phyloP scores from a whole-genome alignment of 2,888 invertebrate genomes.

The Bellardia pandia region DNA sequence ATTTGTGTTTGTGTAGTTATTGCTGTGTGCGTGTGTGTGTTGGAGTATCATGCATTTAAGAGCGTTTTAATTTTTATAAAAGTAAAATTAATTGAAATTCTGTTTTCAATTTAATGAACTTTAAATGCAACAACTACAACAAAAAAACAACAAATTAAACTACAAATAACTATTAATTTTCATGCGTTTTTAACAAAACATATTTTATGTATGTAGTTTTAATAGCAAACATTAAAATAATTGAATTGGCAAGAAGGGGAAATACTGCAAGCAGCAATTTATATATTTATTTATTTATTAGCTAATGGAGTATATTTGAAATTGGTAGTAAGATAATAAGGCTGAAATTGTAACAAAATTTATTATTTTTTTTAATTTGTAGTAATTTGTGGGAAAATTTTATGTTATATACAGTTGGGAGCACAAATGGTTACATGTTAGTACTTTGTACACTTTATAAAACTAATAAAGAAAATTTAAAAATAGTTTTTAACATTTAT shows the following conservation, averaged over 20 bases:
- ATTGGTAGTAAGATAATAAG: not conserved
- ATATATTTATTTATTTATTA: conserved; percentile 8
- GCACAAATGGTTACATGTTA: too few relatives aligned
- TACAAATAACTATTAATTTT: conserved; percentile 61
- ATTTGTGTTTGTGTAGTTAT: conserved; percentile 3
- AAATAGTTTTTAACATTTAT: too few relatives aligned
- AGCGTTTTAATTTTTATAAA: conserved; percentile 48
- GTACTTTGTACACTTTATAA: too few relatives aligned
- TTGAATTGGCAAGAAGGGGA: not conserved
- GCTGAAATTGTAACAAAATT: not conserved
- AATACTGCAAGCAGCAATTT: conserved; percentile 7
- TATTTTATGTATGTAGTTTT: not conserved
- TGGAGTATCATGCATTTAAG: conserved; percentile 32
- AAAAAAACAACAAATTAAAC: conserved; percentile 25
- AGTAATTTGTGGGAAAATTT: too few relatives aligned
- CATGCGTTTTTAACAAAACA: conserved; percentile 37
- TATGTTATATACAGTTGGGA: too few relatives aligned
- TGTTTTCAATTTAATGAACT: conserved; percentile 69
- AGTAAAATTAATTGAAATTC: conserved; percentile 44
- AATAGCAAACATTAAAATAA: conserved; percentile 40
- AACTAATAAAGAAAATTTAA: too few relatives aligned
- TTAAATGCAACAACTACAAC: conserved; percentile 29
- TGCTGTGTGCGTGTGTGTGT: not conserved
- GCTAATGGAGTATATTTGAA: conserved; percentile 2
- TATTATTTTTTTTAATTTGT: too few relatives aligned